A percentile compares a stretch with the other conserved stretches of the same genome.
Evolutionary conservation across 2,888 invertebrate genomes (phyloP).

Genomic region (Euclidia mi): DNA sequence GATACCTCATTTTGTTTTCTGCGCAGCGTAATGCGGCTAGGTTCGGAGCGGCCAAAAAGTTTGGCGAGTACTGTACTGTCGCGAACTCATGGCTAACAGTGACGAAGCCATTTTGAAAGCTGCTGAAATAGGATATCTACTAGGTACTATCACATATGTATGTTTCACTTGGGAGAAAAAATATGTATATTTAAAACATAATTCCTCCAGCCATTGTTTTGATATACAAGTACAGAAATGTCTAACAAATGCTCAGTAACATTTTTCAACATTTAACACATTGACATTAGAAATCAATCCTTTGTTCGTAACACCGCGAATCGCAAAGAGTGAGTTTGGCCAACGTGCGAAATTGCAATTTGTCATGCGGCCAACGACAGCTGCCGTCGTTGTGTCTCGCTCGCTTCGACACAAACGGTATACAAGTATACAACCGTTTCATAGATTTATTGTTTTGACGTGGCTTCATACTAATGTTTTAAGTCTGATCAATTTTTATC

Average conservation of each 20-base stretch:
- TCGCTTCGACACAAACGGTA: no score
- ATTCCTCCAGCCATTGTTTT: no score
- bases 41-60: no score
- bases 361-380: conserved; percentile 74
- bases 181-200: no score
- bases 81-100: conserved; percentile 4
- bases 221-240: no score
- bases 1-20: no score
- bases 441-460: conserved; percentile 51
- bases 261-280: background rate
- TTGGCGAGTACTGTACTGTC: conserved; percentile 48
- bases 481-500: conserved; percentile 38
- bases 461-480: conserved; percentile 42
- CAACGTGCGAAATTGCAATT: conserved; percentile 67
- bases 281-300: background rate
- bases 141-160: no score
- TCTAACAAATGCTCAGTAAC: no score
- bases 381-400: conserved; percentile 72
- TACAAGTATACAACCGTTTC: conserved; percentile 48
- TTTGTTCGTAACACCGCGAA: conserved; percentile 14
- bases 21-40: no score
- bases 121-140: no score
- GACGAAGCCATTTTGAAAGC: background rate
- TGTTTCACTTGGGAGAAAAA: no score
- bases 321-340: conserved; percentile 26